Percentiles rank a stretch among this genome's conserved stretches.
phyloP scores from a whole-genome alignment of 2,797 vertebrate species.

The Urosaurus nigricauda region DNA sequence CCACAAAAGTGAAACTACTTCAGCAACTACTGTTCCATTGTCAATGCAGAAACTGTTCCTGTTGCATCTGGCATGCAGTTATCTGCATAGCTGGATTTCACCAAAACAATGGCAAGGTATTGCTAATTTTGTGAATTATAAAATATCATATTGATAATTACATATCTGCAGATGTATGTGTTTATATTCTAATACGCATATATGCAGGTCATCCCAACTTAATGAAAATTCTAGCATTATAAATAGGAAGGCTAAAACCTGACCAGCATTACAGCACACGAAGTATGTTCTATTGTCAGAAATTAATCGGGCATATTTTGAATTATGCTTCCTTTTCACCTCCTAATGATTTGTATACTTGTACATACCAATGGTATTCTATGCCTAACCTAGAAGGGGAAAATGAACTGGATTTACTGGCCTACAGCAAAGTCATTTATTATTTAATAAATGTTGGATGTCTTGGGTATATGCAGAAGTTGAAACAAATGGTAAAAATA shows the following conservation, averaged over 20 bases:
- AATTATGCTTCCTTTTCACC: constrained; percentile 6
- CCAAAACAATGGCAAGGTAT: background rate
- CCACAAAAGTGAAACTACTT: background rate
- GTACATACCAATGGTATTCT: constrained; percentile 6
- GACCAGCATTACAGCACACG: background rate
- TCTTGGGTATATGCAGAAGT: constrained; percentile 2
- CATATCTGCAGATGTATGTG: background rate
- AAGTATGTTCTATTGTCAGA: background rate
- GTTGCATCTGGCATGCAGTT: background rate
- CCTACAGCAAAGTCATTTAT: background rate
- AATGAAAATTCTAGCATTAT: background rate
- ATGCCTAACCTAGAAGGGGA: constrained; percentile 22
- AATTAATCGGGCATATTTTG: constrained; percentile 6
- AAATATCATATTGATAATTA: background rate
- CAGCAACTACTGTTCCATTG: background rate
- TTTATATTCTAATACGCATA: background rate
- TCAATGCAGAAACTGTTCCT: background rate
- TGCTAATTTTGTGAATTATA: background rate
- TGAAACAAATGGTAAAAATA: constrained; percentile 39
- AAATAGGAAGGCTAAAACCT: background rate
- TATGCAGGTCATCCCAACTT: background rate
- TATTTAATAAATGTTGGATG: background rate
- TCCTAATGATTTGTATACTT: background rate
- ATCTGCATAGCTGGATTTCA: background rate
- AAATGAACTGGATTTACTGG: background rate